These are phyloP conservation scores for Erannis defoliaria DNA, from an alignment of 2,888 invertebrate genomes.

Conservation along the genomic window DNA sequence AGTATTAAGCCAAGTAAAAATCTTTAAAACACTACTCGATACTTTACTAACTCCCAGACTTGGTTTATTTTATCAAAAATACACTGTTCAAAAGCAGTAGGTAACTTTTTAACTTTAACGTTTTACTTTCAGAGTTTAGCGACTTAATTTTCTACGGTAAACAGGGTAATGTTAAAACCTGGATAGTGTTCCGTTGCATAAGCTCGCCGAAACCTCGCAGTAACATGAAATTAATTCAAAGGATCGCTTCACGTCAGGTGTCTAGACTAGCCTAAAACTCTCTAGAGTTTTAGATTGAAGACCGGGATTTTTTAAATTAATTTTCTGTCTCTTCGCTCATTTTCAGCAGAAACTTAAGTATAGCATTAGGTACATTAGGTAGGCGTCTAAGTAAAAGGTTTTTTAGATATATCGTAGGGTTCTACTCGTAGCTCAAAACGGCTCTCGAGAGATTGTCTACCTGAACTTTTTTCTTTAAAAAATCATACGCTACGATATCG, in stretches of 20 bases:
- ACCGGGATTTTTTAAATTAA: not conserved
- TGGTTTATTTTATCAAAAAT: conserved; percentile 35
- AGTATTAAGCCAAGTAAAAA: conserved; percentile 28
- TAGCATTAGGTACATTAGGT: not conserved
- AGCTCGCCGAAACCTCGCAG: conserved; percentile 27
- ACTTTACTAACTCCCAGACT: conserved; percentile 24
- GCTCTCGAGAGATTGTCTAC: not conserved
- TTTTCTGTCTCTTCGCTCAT: not conserved
- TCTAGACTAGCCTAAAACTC: conserved; percentile 14
- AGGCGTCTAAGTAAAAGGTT: not conserved
- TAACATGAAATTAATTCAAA: conserved; percentile 33
- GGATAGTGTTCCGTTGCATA: conserved; percentile 26
- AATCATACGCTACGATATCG: not conserved
- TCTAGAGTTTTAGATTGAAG: not conserved
- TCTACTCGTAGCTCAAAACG: not conserved
- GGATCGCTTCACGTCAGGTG: conserved; percentile 18
- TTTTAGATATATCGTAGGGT: not conserved
- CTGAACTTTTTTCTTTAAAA: not conserved
- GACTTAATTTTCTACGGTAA: conserved; percentile 38
- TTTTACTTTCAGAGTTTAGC: conserved; percentile 31
- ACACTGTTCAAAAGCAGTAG: conserved; percentile 19
- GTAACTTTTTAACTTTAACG: conserved; percentile 34
- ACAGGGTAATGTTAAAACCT: conserved; percentile 28
- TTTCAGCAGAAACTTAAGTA: not conserved
- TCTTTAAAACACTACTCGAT: conserved; percentile 28